phyloP scores from a whole-genome alignment of 2,113 vertebrate genomes.

The Epinephelus lanceolatus region DNA sequence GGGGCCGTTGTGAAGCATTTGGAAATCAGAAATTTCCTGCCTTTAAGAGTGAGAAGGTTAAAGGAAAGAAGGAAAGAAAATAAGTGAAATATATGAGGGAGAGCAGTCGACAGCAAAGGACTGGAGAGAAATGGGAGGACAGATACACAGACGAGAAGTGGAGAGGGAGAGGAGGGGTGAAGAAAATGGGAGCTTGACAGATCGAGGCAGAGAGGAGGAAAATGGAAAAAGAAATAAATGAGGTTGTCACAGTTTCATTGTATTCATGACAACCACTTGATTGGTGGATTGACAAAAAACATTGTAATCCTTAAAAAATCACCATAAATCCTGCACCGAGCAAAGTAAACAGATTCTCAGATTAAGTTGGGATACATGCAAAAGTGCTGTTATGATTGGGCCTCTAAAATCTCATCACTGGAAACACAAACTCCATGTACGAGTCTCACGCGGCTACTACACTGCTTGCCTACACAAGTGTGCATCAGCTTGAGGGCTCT shows the following conservation, averaged over 20 bases:
- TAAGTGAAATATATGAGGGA: constrained; percentile 9
- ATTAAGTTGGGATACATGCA: not conserved
- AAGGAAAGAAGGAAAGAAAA: not conserved
- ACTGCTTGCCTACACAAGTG: not conserved
- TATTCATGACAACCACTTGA: constrained; percentile 8
- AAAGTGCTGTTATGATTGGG: not conserved
- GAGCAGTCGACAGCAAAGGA: constrained; percentile 4
- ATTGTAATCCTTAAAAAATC: not conserved
- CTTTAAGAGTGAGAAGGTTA: not conserved
- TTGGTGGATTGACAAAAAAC: not conserved
- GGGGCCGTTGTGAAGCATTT: not conserved
- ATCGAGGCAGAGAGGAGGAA: not conserved
- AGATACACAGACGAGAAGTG: not conserved
- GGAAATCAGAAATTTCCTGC: not conserved
- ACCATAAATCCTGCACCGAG: not conserved
- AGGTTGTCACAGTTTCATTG: constrained; percentile 9
- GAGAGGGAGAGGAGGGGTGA: constrained; percentile 1
- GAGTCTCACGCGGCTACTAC: not conserved
- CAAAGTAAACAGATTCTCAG: not conserved
- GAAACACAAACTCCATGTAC: not conserved
- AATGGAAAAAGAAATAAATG: constrained; percentile 14
- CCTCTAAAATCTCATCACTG: not conserved
- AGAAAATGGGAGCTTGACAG: constrained; percentile 19
- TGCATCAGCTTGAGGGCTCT: not conserved
- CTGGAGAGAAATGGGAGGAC: constrained; percentile 10